Base-by-base conservation (phyloP, 1,140 invertebrate genomes). In the Drosophila rhopaloa region DNA sequence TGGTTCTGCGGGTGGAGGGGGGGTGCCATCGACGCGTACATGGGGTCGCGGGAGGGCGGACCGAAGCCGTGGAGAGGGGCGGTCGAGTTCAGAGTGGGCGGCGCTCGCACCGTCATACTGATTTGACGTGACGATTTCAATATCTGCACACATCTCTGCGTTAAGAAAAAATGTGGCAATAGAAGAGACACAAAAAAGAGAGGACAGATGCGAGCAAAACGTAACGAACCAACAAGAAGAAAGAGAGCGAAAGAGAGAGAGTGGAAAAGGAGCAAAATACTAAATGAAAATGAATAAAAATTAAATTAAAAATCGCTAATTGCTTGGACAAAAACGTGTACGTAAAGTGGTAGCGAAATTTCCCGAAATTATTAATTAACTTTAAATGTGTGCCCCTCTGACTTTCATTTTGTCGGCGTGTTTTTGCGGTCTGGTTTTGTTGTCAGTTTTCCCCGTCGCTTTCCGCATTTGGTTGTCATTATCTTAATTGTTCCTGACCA, bases 61-160 rank as follows among this genome's bases (percentile, higher is more conserved):
- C 92, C 59, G 79, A 94, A 93, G 92, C 93, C 92, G 93, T 92
- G 91, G 7, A 92, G 70, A 27, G 92, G 91, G 56, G 91, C 91
- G 78, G 86, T 84, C 70, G 91, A 91, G 68, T 91, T 92, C 67
- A 92, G 84, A 76, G 85, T 91, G 38, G 94, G 93, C 41, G 95
- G 95, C 59, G 96, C 96, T 40, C 96, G 95, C 65, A 98, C 96
- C 50, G 97, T 96, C 95, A 98, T 96, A 84, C 96, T 97, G 73
- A 98, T 93, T 79, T 96, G 96, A 74, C 96, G 95, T 92, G 96
- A 97, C 41, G 97, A 96, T 93, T 97, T 97, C 81, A 97, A 94
- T 95, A 98, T 97, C 97, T 97, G 94, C 56, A 93, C 92, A 92
- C 92, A 92, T 92, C 91, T 92, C 92, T 92, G 91, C 81, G 81